Conservation (phyloP, 2,888 invertebrate species). For the Rhamnusium bicolor region DNA sequence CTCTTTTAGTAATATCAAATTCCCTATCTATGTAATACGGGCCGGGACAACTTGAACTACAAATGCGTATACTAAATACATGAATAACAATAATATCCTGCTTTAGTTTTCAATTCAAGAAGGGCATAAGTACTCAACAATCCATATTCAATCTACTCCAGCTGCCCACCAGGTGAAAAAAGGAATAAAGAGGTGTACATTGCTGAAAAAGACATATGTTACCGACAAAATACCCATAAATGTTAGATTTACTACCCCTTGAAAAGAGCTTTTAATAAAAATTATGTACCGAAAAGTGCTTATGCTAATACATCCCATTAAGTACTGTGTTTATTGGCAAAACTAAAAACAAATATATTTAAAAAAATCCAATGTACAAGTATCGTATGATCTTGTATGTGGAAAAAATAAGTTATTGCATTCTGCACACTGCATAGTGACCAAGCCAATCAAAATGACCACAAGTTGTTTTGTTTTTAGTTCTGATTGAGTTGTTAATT, state of each 20-base stretch:
- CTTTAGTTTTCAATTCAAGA: background rate
- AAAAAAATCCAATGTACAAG: too few species aligned
- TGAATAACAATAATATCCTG: constrained; percentile 20
- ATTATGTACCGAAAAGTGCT: background rate
- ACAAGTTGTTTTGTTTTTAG: too few species aligned
- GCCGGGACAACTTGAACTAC: background rate
- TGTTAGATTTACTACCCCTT: background rate
- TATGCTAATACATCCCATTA: too few species aligned
- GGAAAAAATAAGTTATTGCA: too few species aligned
- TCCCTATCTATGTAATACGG: background rate
- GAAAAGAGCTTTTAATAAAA: background rate
- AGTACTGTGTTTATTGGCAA: too few species aligned
- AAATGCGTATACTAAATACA: background rate
- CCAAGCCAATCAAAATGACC: too few species aligned
- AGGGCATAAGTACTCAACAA: background rate
- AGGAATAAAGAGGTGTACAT: background rate
- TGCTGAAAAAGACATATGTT: background rate
- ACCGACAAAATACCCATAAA: background rate
- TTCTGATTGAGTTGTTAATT: too few species aligned
- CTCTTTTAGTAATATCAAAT: background rate
- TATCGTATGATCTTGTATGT: too few species aligned
- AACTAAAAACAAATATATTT: too few species aligned
- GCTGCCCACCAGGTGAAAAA: constrained; percentile 28
- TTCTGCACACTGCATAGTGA: too few species aligned
- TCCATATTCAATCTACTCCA: constrained; percentile 7